These are phyloP conservation scores for Hyaena hyaena DNA, from an alignment of 2,113 vertebrate species.

Conservation along the genomic window DNA sequence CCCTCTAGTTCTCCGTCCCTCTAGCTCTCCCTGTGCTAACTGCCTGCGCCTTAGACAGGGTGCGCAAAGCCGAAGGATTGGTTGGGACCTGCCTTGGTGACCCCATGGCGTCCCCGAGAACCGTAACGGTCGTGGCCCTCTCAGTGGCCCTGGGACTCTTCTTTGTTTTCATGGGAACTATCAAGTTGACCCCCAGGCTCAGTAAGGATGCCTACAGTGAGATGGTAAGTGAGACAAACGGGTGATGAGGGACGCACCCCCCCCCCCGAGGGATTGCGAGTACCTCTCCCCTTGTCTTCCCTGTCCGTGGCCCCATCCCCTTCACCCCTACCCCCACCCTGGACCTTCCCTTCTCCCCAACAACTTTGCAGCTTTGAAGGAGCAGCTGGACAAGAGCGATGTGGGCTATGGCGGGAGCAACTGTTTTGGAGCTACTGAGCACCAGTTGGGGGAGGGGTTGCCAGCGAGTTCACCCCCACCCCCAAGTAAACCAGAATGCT, in stretches of 20 bases:
- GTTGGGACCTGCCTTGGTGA: slow-evolving; percentile 60
- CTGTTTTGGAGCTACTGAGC: slow-evolving; percentile 53
- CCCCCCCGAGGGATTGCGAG: not conserved
- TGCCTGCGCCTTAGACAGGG: slow-evolving; percentile 66
- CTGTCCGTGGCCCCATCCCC: not conserved
- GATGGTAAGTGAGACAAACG: slow-evolving; percentile 92
- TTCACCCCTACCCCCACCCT: slow-evolving; percentile 44
- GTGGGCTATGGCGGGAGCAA: slow-evolving; percentile 46
- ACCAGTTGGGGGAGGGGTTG: slow-evolving; percentile 75
- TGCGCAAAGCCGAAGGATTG: slow-evolving; percentile 73
- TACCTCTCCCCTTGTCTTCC: slow-evolving; percentile 46
- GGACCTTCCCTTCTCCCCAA: slow-evolving; percentile 41
- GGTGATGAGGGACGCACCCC: slow-evolving; percentile 31
- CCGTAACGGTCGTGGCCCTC: slow-evolving; percentile 95
- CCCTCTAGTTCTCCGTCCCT: slow-evolving; percentile 77
- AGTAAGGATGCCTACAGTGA: slow-evolving; percentile 98
- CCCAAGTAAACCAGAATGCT: slow-evolving; percentile 42
- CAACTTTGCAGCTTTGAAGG: slow-evolving; percentile 55
- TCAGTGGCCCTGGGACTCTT: slow-evolving; percentile 96
- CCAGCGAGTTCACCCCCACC: not conserved
- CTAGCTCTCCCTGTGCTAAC: slow-evolving; percentile 79
- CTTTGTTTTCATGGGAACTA: slow-evolving; percentile 99
- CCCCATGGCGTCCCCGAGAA: slow-evolving; percentile 95
- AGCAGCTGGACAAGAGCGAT: slow-evolving; percentile 35
- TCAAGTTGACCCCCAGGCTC: slow-evolving; percentile 96